These are phyloP conservation scores for Tupaia tana DNA, from an alignment of 2,113 vertebrate genomes.

Conservation along the genomic window DNA sequence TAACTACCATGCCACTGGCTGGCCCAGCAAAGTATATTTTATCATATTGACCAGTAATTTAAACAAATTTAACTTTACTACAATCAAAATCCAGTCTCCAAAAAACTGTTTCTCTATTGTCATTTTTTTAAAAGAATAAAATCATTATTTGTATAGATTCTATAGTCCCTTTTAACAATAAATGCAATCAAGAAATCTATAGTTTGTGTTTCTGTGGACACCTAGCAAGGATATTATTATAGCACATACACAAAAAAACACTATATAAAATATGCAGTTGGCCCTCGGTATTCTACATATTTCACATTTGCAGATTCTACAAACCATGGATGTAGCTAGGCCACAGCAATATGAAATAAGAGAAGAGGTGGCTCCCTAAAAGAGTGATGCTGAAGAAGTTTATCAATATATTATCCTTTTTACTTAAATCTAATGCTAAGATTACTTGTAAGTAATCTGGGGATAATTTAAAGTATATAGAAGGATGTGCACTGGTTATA, in stretches of 20 bases:
- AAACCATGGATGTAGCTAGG: no score
- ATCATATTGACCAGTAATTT: constrained; percentile 32
- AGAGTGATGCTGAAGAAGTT: no score
- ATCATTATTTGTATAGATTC: constrained; percentile 12
- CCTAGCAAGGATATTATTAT: background rate
- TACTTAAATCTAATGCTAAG: no score
- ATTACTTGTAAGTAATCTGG: no score
- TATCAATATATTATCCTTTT: no score
- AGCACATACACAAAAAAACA: background rate
- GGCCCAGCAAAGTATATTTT: constrained; percentile 21
- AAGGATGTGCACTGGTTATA: no score
- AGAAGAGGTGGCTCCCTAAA: no score
- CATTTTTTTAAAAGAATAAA: constrained; percentile 42
- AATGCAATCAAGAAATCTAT: constrained; percentile 30
- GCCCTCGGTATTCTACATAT: no score
- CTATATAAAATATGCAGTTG: background rate
- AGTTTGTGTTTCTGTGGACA: background rate
- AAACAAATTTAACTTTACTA: constrained; percentile 25
- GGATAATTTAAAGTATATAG: no score
- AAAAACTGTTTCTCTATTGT: background rate
- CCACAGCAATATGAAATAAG: no score
- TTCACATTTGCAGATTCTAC: no score
- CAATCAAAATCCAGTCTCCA: constrained; percentile 28
- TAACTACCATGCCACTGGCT: no score
- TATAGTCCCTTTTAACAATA: constrained; percentile 40